phyloP scores from a whole-genome alignment of 23 tunicate species.

The Ascidia mentula region DNA sequence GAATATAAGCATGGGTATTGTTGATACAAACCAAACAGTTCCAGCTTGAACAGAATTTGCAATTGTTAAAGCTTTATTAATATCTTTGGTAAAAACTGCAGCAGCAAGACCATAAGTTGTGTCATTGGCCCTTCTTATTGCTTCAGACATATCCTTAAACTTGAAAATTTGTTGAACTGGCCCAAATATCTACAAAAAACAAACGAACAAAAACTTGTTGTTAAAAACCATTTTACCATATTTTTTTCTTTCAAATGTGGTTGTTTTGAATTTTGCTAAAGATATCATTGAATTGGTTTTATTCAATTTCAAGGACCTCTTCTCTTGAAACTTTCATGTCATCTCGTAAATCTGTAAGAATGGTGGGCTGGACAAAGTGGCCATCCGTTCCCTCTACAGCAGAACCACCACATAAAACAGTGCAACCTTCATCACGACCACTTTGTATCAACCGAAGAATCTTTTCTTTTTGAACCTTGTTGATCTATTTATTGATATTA shows the following conservation, averaged over 20 bases:
- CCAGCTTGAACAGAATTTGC: constrained; percentile 43
- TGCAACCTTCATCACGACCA: constrained; percentile 32
- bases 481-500: constrained; percentile 3
- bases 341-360: constrained; percentile 35
- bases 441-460: constrained; percentile 20
- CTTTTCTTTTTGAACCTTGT: constrained; percentile 45
- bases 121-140: constrained; percentile 43
- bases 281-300: no score
- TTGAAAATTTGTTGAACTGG: constrained; percentile 61
- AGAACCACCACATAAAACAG: constrained; percentile 31
- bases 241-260: no score
- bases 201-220: no score
- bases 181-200: constrained; percentile 42
- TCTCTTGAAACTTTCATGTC: constrained; percentile 53
- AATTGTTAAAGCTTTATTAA: constrained; percentile 43
- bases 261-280: no score
- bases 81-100: constrained; percentile 48
- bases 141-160: constrained; percentile 48
- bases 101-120: constrained; percentile 50
- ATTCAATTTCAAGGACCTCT: constrained; percentile 40
- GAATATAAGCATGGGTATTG: no score
- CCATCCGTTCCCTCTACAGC: constrained; percentile 23
- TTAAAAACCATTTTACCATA: no score
- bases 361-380: constrained; percentile 42
- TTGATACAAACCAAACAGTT: constrained; percentile 34